Percentiles rank a stretch among this genome's conserved stretches.
Evolutionary conservation across 2,888 invertebrate species (phyloP).

Genomic region (Schrankia costaestrigalis): DNA sequence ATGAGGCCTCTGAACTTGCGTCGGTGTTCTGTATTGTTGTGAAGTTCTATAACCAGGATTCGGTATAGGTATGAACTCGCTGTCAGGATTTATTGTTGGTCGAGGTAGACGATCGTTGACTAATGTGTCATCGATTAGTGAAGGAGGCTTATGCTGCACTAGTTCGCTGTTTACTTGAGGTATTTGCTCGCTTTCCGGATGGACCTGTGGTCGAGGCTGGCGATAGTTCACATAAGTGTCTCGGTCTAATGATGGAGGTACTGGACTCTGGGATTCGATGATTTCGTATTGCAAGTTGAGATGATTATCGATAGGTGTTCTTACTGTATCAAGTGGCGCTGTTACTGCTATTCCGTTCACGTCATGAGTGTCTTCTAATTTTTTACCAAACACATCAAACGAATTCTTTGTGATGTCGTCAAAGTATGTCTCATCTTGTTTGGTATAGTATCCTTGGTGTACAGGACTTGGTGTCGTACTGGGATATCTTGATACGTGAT

Average conservation of each 20-base stretch:
- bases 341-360: conserved; percentile 73
- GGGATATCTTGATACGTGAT: conserved; percentile 54
- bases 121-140: conserved; percentile 83
- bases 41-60: conserved; percentile 64
- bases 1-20: conserved; percentile 57
- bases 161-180: conserved; percentile 54
- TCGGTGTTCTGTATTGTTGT: conserved; percentile 54
- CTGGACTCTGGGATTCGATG: conserved; percentile 54
- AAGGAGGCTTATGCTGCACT: conserved; percentile 60
- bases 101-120: conserved; percentile 86
- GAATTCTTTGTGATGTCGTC: conserved; percentile 88
- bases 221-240: conserved; percentile 88
- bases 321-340: conserved; percentile 66
- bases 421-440: conserved; percentile 83
- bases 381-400: conserved; percentile 87
- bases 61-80: conserved; percentile 80
- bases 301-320: conserved; percentile 73
- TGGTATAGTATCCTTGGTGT: conserved; percentile 84
- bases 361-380: conserved; percentile 76
- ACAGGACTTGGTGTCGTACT: conserved; percentile 79
- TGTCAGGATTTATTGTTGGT: conserved; percentile 85
- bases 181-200: conserved; percentile 84
- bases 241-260: conserved; percentile 78
- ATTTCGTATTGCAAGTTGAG: conserved; percentile 78
- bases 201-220: conserved; percentile 83